Evolutionary conservation across 1,140 invertebrate species (phyloP).

Genomic region (Camponotus vicinus): DNA sequence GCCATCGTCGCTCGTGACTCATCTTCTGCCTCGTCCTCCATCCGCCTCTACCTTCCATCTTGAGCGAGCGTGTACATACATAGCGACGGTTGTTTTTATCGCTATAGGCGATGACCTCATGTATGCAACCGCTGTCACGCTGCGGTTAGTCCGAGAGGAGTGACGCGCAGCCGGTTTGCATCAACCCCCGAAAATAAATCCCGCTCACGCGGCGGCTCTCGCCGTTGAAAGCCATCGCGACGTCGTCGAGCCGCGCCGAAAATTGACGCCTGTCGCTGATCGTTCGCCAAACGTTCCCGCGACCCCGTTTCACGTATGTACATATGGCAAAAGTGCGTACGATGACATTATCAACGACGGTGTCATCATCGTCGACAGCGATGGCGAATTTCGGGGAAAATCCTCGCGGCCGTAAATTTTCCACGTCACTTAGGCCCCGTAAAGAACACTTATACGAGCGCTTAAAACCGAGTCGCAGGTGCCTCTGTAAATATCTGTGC

Average conservation of each 20-base stretch:
- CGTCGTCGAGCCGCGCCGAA: constrained; percentile 8
- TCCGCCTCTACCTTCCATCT: constrained; percentile 22
- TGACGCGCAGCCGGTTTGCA: constrained; percentile 65
- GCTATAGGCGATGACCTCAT: constrained; percentile 66
- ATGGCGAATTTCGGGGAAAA: constrained; percentile 9
- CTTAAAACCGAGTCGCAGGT: not conserved
- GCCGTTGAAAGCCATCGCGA: constrained; percentile 21
- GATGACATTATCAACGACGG: constrained; percentile 3
- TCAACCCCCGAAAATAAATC: constrained; percentile 71
- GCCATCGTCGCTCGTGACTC: constrained; percentile 54
- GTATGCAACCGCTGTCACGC: not conserved
- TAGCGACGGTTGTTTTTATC: constrained; percentile 44
- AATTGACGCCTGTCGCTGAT: constrained; percentile 52
- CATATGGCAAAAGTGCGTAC: not conserved
- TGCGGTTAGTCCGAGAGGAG: constrained; percentile 41
- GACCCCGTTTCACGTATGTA: not conserved
- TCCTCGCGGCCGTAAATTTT: not conserved
- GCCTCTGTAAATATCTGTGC: not conserved
- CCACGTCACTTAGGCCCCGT: not conserved
- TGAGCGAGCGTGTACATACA: not conserved
- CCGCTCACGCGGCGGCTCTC: constrained; percentile 9
- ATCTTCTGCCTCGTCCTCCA: constrained; percentile 20
- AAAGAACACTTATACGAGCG: not conserved
- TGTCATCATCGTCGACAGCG: not conserved
- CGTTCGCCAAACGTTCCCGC: constrained; percentile 13